Base-by-base conservation (phyloP, 2,797 vertebrate genomes). In the Phoxinus dragarum region DNA sequence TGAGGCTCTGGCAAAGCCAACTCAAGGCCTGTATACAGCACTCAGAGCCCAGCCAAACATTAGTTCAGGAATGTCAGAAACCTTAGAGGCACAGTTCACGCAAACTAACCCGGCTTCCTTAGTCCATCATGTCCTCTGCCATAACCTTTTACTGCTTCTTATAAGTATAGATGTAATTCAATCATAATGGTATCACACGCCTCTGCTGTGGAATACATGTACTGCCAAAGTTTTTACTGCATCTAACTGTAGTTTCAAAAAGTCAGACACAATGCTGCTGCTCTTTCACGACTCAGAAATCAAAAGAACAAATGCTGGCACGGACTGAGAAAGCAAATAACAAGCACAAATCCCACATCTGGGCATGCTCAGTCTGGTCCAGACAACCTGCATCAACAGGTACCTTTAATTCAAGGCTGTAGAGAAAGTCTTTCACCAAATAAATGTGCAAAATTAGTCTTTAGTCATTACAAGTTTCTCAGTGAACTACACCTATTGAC, bases 351-450 rank as follows among this genome's bases (percentile, higher is more conserved):
- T 8, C 71, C 61, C 47, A 42, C 59, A 59, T 81, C 47, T 89
- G 66, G 81, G 80, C 89, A 76, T 82, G 87, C 82, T 84, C 54
- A 52, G 68, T 73, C 84, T 54, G 34, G 74, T 79, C 3, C 42
- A 78, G 27, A 40, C 23, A 44, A 59, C 86, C 67, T 89, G 81
- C 75, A 75, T 40, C 21, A 81, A 86, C 85, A 84, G 9, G 77
- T 49, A 72, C 54, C 12, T 49, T 67, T 84, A 77, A 38, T 44
- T 66, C 6, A 4, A 67, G 21, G 47, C 38, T 23, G 49, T 38
- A 47, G 54, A 59, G 38, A 72, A 52, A 34, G 79, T 81, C 19
- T 78, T 81, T 85, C 3, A 38, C 40, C 11, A 59, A 76, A 68
- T 44, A 81, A 81, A 69, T 19, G 19, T 40, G 23, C 5, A 40